Evolutionary conservation across 23 tunicate genomes (phyloP).

Genomic region (Halocynthia roretzi): DNA sequence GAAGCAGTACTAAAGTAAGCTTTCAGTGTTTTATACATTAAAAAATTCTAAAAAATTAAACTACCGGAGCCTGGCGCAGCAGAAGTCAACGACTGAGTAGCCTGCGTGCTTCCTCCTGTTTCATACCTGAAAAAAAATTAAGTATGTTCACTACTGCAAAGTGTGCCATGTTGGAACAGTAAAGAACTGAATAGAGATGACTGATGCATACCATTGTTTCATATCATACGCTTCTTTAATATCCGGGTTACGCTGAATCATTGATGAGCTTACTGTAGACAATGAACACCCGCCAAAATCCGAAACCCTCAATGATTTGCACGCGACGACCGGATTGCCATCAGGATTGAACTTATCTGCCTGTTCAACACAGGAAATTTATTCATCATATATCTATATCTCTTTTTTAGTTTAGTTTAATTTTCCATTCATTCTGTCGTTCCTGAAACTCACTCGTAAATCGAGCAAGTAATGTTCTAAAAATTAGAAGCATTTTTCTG

Average conservation of each 20-base stretch:
- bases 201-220: constrained; percentile 58
- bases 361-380: constrained; percentile 8
- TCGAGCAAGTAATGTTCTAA: too few species aligned
- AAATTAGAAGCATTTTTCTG: too few species aligned
- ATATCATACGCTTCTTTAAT: constrained; percentile 68
- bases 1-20: neutral
- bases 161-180: neutral
- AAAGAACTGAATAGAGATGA: too few species aligned
- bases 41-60: neutral
- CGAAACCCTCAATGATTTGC: constrained; percentile 74
- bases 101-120: constrained; percentile 81
- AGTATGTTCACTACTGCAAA: neutral
- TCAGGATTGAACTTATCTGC: constrained; percentile 72
- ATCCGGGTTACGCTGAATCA: constrained; percentile 59
- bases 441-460: too few species aligned
- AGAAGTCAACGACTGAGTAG: constrained; percentile 46
- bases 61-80: constrained; percentile 25
- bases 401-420: neutral
- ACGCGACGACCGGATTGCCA: constrained; percentile 59
- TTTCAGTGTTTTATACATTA: neutral
- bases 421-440: too few species aligned
- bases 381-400: neutral
- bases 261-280: constrained; percentile 61
- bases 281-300: constrained; percentile 72
- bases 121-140: constrained; percentile 38